Percentiles rank a stretch among this genome's conserved stretches.
phyloP scores from a whole-genome alignment of 1,140 invertebrate species.

The Cydia amplana region DNA sequence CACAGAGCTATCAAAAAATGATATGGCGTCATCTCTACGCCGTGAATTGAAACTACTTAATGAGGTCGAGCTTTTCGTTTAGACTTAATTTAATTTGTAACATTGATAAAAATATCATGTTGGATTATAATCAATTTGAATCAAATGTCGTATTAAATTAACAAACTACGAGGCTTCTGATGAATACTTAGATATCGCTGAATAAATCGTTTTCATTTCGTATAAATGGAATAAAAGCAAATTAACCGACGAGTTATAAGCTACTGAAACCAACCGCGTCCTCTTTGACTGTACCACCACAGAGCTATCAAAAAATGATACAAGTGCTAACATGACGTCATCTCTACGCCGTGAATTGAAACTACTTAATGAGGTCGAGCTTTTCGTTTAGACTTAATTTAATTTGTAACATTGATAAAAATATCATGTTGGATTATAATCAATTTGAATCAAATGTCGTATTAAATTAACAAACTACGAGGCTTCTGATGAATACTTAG shows the following conservation, averaged over 20 bases:
- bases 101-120: background rate
- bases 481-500: background rate
- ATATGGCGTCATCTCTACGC: slow-evolving; percentile 37
- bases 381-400: background rate
- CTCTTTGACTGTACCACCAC: no score
- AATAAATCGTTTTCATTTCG: slow-evolving; percentile 50
- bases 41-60: background rate
- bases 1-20: slow-evolving; percentile 62
- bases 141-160: background rate
- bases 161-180: background rate
- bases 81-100: background rate
- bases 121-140: background rate
- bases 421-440: background rate
- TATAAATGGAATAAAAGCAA: slow-evolving; percentile 69
- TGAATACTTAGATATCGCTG: slow-evolving; percentile 33
- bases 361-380: background rate
- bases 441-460: background rate
- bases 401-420: background rate
- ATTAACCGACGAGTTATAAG: slow-evolving; percentile 62
- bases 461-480: background rate
- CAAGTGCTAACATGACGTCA: slow-evolving; percentile 42
- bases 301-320: no score
- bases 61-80: background rate
- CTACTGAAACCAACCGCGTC: slow-evolving; percentile 58
- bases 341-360: slow-evolving; percentile 17